Evolutionary conservation across 2,113 vertebrate genomes (phyloP), one percentile per base, ranked within the genome.

Genomic region (Campylorhamphus procurvoides): DNA sequence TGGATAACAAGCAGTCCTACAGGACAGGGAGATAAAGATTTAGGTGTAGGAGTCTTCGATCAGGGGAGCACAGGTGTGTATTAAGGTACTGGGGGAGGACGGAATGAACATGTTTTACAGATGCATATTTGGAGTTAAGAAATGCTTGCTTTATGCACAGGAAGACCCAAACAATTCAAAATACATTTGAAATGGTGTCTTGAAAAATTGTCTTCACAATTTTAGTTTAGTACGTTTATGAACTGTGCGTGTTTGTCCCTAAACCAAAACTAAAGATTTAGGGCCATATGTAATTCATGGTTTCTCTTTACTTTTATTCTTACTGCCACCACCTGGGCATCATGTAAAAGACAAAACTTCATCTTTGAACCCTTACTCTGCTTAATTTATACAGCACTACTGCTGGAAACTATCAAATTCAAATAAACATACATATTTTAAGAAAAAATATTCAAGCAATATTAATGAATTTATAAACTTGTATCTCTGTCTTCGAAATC

Each of bases 251-350:
- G 12, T 55, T 79, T 60, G 27, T 23, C 75, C 68, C 58, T 17
- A 18, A 92, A 82, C 14, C 29, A 76, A 82, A 89, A 56, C 24
- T 7, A 52, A 83, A 83, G 27, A 76, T 58, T 60, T 28, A 77
- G 59, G 14, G 5, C n/a, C 0, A 0, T 28, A 56, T 17, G 9
- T 25, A 79, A 20, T n/a, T 62, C 23, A 28, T 6, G 5, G 6
- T 20, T 83, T 85, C 37, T 76, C 63, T 47, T 44, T 71, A 23
- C 37, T 87, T 88, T 86, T 80, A 59, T 66, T 85, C 59, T 44
- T 96, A 83, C 67, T 88, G 87, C 82, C 90, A 94, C 53, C 72
- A 33, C 46, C 66, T 80, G 78, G 88, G 39, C 11, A 86, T 6
- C 16, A 40, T 2, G 0, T 33, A 90, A 87, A n/a, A 44, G 7